Base-by-base conservation (phyloP, 2,113 vertebrate species). In the Canis aureus region DNA sequence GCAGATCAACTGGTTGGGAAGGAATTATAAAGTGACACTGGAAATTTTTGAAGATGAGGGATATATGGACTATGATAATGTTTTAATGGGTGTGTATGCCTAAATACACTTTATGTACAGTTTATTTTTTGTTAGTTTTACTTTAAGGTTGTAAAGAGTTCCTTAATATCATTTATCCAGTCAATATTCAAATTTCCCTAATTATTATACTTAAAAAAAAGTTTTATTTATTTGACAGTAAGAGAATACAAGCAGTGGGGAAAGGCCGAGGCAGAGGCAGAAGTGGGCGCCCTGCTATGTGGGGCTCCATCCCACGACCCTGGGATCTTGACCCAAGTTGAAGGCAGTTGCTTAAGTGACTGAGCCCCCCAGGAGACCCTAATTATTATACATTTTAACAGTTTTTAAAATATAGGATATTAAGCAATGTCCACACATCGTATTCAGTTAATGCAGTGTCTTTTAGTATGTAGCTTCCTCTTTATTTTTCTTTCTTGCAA, bases 81-180 rank as follows among this genome's bases (percentile, higher is more conserved):
- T 49, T 64, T 91, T 88, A 66, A 53, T 95, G 80, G n/a, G 6
- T 82, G 8, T 78, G 19, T 74, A 20, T 73, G 23, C 6, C 4
- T 69, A 79, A 32, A 5, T 57, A 85, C 13, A 81, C 55, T 60
- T 76, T 62, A n/a, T 51, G 20, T 85, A 64, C 8, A 53, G 59
- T 89, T 91, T 81, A 66, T 94, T 71, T 29, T 87, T 35, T 90
- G 55, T 82, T 78, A 76, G 55, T 82, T 78, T 69, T 43, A 76
- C 27, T 91, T 76, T 29, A 82, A 43, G 91, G 38, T 79, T 84
- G 27, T 64, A 79, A 76, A 64, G 49, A 81, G 35, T 19, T 76
- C 25, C n/a, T 84, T 94, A 82, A 29, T 62, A n/a, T 85, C 32
- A 59, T 12, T 49, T 83, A 78, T 71, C 11, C n/a, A 62, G 38